Base-by-base conservation (phyloP, 35 echinoderm and acorn worm species). In the Ophioderma brevispina region DNA sequence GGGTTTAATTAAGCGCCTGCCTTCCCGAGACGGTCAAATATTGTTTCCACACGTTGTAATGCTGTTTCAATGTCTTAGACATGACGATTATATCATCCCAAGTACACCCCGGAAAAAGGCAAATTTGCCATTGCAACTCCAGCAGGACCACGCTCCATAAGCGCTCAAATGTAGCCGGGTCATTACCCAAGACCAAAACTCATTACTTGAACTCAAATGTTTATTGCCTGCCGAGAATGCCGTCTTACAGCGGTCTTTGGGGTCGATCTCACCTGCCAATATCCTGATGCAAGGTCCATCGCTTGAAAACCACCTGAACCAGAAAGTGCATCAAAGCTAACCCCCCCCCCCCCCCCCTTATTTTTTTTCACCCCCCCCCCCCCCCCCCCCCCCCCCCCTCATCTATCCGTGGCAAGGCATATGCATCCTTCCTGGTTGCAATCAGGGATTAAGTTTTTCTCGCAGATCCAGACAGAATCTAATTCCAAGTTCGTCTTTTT, bases 331-430 rank as follows among this genome's bases (percentile, higher is more conserved):
- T n/a, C n/a, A n/a, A n/a, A n/a, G n/a, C n/a, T n/a, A n/a, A n/a
- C n/a, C n/a, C n/a, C n/a, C n/a, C n/a, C n/a, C n/a, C n/a, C n/a
- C n/a, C n/a, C n/a, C n/a, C n/a, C n/a, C n/a, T n/a, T n/a, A n/a
- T n/a, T n/a, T n/a, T n/a, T n/a, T n/a, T n/a, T n/a, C n/a, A n/a
- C n/a, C n/a, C n/a, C n/a, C n/a, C n/a, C n/a, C n/a, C n/a, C n/a
- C n/a, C n/a, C n/a, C n/a, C n/a, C n/a, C n/a, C n/a, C n/a, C n/a
- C n/a, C n/a, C n/a, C n/a, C n/a, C n/a, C 17, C 35, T 92, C 84
- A 75, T 94, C 92, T 21, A 89, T 87, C 32, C 92, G 78, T 0
- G 92, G 92, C 23, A 94, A 38, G 10, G 87, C 87, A 64, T 55
- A 92, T 31, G 88, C 89, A 78, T 93, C 85, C 17, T 93, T 79